Evolutionary conservation across 1,140 invertebrate genomes (phyloP).

Genomic region (Drosophila tropicalis): DNA sequence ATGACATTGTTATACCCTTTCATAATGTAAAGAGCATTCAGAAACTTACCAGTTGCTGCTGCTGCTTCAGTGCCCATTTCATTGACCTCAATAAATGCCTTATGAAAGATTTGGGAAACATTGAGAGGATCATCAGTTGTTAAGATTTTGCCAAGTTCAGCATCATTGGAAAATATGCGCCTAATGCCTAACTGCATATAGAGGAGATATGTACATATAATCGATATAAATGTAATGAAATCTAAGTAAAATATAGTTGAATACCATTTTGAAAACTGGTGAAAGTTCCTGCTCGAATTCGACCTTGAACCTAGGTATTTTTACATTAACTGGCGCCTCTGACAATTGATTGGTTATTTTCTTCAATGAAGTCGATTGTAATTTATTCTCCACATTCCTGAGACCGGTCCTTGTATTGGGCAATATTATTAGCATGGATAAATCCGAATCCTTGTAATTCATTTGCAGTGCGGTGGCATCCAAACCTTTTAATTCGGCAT

Average conservation of each 20-base stretch:
- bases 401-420: constrained; percentile 85
- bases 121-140: constrained; percentile 66
- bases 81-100: constrained; percentile 86
- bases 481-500: constrained; percentile 75
- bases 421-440: constrained; percentile 86
- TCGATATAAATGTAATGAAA: background rate
- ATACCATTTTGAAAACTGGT: constrained; percentile 82
- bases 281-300: constrained; percentile 86
- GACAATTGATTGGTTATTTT: constrained; percentile 50
- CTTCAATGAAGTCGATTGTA: constrained; percentile 80
- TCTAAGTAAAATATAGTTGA: background rate
- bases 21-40: background rate
- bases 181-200: constrained; percentile 84
- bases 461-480: constrained; percentile 82
- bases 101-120: constrained; percentile 85
- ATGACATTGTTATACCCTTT: too few species aligned
- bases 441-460: constrained; percentile 83
- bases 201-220: background rate
- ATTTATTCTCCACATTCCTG: constrained; percentile 83
- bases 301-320: constrained; percentile 89
- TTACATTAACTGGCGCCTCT: constrained; percentile 83
- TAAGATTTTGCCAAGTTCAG: constrained; percentile 86
- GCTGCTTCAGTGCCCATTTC: constrained; percentile 87
- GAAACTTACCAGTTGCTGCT: constrained; percentile 81
- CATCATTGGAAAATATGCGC: constrained; percentile 84